Evolutionary conservation across 2,113 vertebrate species (phyloP).

Genomic region (Labeo catla): DNA sequence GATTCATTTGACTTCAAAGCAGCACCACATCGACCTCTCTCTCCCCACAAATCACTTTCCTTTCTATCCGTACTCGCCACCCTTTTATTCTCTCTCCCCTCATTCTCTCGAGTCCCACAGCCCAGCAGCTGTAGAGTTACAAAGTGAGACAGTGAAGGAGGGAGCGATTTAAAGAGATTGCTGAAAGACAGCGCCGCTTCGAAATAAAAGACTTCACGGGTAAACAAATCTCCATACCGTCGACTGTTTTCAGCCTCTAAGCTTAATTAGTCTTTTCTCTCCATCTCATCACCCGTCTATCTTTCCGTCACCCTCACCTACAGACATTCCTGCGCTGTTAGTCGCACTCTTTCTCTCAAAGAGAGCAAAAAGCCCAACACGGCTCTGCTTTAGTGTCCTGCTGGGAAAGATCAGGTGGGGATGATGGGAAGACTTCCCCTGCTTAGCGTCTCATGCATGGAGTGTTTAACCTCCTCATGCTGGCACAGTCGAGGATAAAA

Average conservation of each 20-base stretch:
- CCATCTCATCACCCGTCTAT: slow-evolving; percentile 18
- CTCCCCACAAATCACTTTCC: slow-evolving; percentile 60
- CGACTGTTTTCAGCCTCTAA: slow-evolving; percentile 41
- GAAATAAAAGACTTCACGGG: slow-evolving; percentile 47
- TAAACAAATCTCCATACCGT: slow-evolving; percentile 50
- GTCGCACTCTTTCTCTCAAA: not conserved
- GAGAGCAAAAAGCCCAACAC: slow-evolving; percentile 13
- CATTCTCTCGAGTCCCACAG: slow-evolving; percentile 43
- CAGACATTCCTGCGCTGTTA: slow-evolving; percentile 33
- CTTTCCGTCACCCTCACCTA: slow-evolving; percentile 9
- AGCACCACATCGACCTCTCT: slow-evolving; percentile 57
- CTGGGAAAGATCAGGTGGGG: slow-evolving; percentile 29
- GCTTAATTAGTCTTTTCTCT: slow-evolving; percentile 39
- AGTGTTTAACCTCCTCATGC: slow-evolving; percentile 19
- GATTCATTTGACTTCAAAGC: slow-evolving; percentile 62
- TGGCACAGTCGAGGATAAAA: slow-evolving; percentile 24
- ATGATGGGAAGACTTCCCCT: slow-evolving; percentile 38
- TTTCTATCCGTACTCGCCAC: slow-evolving; percentile 52
- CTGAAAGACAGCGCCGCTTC: slow-evolving; percentile 22
- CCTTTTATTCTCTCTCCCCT: slow-evolving; percentile 50
- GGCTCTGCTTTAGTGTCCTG: slow-evolving; percentile 33
- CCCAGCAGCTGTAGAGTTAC: slow-evolving; percentile 48
- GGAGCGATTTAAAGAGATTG: slow-evolving; percentile 38
- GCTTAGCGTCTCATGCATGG: slow-evolving; percentile 8
- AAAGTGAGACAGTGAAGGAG: slow-evolving; percentile 37